A percentile compares a stretch with the other conserved stretches of the same genome.
phyloP scores from a whole-genome alignment of 2,113 vertebrate species.

The Poeciliopsis prolifica region DNA sequence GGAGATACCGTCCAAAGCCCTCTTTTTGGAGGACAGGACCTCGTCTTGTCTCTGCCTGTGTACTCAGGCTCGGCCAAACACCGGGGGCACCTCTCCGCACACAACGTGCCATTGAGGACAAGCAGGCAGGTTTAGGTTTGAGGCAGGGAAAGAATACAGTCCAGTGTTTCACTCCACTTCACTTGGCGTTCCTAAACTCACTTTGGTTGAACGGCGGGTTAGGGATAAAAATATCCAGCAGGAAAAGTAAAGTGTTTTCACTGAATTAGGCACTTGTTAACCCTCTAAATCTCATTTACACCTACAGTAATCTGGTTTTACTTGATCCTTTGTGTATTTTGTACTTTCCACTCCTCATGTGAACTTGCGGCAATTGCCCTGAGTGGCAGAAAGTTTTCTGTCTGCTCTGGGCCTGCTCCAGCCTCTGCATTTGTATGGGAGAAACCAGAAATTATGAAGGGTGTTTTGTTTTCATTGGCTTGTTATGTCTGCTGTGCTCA shows the following conservation, averaged over 20 bases:
- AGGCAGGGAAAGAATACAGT: slow-evolving; percentile 53
- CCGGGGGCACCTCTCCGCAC: slow-evolving; percentile 49
- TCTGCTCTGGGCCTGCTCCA: slow-evolving; percentile 5
- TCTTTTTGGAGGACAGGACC: slow-evolving; percentile 56
- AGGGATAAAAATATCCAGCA: slow-evolving; percentile 59
- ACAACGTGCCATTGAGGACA: slow-evolving; percentile 72
- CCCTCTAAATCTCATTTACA: slow-evolving; percentile 17
- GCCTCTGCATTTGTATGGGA: slow-evolving; percentile 5
- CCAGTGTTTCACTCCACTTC: slow-evolving; percentile 58
- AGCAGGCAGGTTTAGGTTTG: slow-evolving; percentile 26
- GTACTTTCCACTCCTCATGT: neutral
- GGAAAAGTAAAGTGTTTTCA: slow-evolving; percentile 45
- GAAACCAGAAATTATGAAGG: slow-evolving; percentile 18
- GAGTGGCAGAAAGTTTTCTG: neutral
- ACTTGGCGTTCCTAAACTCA: slow-evolving; percentile 31
- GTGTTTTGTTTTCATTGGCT: slow-evolving; percentile 54
- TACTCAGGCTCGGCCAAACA: slow-evolving; percentile 57
- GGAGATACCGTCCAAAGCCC: slow-evolving; percentile 54
- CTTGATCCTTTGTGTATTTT: slow-evolving; percentile 1
- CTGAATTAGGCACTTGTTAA: slow-evolving; percentile 34
- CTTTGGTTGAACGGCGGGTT: slow-evolving; percentile 28
- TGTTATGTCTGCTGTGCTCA: slow-evolving; percentile 26
- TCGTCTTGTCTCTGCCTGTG: slow-evolving; percentile 54
- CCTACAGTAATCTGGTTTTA: neutral
- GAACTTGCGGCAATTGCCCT: neutral